Conservation (phyloP, 2,113 vertebrate genomes). For the Channa argus region DNA sequence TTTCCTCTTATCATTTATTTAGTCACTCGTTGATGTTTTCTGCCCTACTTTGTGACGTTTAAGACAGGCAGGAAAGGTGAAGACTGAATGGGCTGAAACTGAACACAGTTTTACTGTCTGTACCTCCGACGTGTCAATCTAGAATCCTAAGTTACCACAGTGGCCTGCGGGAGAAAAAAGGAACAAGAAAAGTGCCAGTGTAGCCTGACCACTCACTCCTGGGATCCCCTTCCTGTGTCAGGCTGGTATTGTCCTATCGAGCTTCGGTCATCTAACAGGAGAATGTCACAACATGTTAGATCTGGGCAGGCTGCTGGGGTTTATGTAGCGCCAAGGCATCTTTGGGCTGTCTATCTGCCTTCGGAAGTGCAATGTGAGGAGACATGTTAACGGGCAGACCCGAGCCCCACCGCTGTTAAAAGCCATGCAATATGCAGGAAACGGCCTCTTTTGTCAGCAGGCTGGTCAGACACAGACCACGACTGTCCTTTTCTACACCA, state of each 20-base stretch:
- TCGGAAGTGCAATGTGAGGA: conserved; percentile 77
- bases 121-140: conserved; percentile 77
- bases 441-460: conserved; percentile 81
- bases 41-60: conserved; percentile 92
- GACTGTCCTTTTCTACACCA: conserved; percentile 72
- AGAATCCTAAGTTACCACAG: conserved; percentile 82
- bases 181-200: conserved; percentile 37
- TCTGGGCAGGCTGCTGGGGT: conserved; percentile 60
- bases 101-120: conserved; percentile 37
- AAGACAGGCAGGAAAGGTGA: conserved; percentile 87
- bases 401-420: conserved; percentile 78
- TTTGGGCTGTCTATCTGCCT: conserved; percentile 76
- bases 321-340: conserved; percentile 71
- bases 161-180: conserved; percentile 67
- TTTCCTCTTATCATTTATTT: conserved; percentile 86
- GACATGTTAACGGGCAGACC: conserved; percentile 83
- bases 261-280: conserved; percentile 53
- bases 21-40: conserved; percentile 89
- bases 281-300: conserved; percentile 76
- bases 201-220: conserved; percentile 79
- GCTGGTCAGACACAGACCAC: conserved; percentile 71
- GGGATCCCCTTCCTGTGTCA: conserved; percentile 74
- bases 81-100: conserved; percentile 77
- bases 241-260: conserved; percentile 59
- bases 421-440: conserved; percentile 84